These are phyloP conservation scores for Microctenopoma steveboyesi DNA, from an alignment of 2,797 vertebrate species.

Conservation along the genomic window DNA sequence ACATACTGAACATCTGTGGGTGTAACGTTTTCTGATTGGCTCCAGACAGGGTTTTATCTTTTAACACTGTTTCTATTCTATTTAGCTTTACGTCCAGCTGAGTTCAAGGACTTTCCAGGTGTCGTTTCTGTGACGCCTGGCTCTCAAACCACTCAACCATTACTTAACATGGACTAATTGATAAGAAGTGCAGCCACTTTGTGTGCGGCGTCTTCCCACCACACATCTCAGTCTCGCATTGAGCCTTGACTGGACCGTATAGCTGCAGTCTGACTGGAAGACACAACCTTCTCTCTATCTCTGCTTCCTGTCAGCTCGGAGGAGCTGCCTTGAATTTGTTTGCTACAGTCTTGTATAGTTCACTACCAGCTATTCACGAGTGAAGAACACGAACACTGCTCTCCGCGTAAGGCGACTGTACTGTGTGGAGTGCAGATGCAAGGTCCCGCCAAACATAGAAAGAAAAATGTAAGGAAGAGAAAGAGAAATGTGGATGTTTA, in stretches of 20 bases:
- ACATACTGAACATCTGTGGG: too few relatives aligned
- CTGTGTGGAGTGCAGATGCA: slow-evolving; percentile 37
- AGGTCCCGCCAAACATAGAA: slow-evolving; percentile 31
- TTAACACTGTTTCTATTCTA: too few relatives aligned
- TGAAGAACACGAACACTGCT: slow-evolving; percentile 36
- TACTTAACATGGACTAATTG: slow-evolving; percentile 26
- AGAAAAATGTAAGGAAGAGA: slow-evolving; percentile 20
- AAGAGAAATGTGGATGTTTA: slow-evolving; percentile 31
- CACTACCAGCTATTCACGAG: slow-evolving; percentile 58
- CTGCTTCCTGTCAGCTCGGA: slow-evolving; percentile 15
- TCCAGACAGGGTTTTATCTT: too few relatives aligned
- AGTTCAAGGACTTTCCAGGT: slow-evolving; percentile 4
- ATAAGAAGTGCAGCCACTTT: background rate
- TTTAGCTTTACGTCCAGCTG: too few relatives aligned
- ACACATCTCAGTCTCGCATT: slow-evolving; percentile 1
- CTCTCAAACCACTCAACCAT: slow-evolving; percentile 29
- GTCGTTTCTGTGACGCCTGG: slow-evolving; percentile 24
- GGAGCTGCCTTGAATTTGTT: slow-evolving; percentile 52
- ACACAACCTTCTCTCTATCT: slow-evolving; percentile 5
- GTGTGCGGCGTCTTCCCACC: slow-evolving; percentile 11
- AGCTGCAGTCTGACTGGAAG: slow-evolving; percentile 4
- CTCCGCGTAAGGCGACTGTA: slow-evolving; percentile 28
- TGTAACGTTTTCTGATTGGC: too few relatives aligned
- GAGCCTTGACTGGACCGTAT: slow-evolving; percentile 35
- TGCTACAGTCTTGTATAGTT: slow-evolving; percentile 50